Evolutionary conservation across 2,888 invertebrate species (phyloP), one percentile per base, ranked within the genome.

Genomic region (Xylophagus ater): DNA sequence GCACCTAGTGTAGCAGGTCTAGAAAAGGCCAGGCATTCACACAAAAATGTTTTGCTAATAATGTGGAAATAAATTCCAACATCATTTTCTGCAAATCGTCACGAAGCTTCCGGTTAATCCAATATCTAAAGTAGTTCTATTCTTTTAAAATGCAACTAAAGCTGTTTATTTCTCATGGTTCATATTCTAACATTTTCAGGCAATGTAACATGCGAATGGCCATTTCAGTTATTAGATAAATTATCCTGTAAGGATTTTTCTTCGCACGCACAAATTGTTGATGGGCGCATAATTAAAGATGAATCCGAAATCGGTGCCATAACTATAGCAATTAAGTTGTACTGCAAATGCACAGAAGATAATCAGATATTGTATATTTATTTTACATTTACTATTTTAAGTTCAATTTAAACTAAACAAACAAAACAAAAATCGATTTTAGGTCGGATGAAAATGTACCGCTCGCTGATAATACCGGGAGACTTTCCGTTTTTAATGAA

Each of bases 121-220:
- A n/a, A n/a, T n/a, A n/a, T n/a, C n/a, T n/a, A n/a, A n/a, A n/a
- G n/a, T n/a, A n/a, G n/a, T n/a, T n/a, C n/a, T n/a, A n/a, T 7
- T 7, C 8, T n/a, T 10, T 28, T 12, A 28, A 6, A 6, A n/a
- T 28, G 8, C 6, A n/a, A 28, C 13, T 28, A 2, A 2, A 3
- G 12, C 20, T 18, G 14, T 32, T 32, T 19, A 19, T 19, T n/a
- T n/a, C n/a, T n/a, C n/a, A n/a, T n/a, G n/a, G 12, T 10, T n/a
- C 2, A 2, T 20, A 3, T 33, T 33, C 14, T 31, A 9, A 18
- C 20, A 23, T 18, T 4, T 35, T 14, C 30, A 42, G 42, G 42
- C n/a, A 18, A 23, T n/a, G 36, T 36, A 20, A 28, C 15, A 18
- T 29, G 31, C 15, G 33, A 34, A 9, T 43, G 43, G 40, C 43